Evolutionary conservation across 2,888 invertebrate genomes (phyloP), one percentile per base, ranked within the genome.

Genomic region (Ernsta delagoae): DNA sequence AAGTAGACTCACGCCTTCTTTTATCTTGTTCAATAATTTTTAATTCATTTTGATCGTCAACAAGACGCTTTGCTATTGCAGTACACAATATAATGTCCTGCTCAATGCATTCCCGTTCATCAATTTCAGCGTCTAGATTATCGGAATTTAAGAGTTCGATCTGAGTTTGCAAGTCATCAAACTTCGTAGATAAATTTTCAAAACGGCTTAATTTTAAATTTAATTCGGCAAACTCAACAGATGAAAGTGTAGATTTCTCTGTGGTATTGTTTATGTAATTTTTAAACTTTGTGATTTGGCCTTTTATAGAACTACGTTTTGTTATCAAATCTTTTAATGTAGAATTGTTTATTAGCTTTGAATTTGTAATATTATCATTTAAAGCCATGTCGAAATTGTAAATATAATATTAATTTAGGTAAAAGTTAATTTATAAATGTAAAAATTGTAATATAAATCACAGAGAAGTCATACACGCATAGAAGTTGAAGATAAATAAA

Each of bases 101-200:
- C 16, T 50, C 50, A 50, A 50, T 50, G 50, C 12, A 7, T 3
- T 50, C 50, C 8, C 50, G 12, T 7, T 50, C 50, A 50, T 50
- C 50, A 50, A 50, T 6, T 50, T 50, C 50, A 6, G 16, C 1
- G 16, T 50, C 50, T 50, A 50, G 0, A 3, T 53, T 53, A 4
- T 53, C 50, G 1, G 50, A 53, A 53, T 53, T 53, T 53, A 53
- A 53, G 1, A 53, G 16, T 4, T 53, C 50, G 3, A 53, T 53
- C 9, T 53, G 50, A 53, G 50, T 53, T 24, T 53, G 50, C 50
- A 53, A 50, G 16, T 50, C 50, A 50, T 50, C 50, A 16, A 50
- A 50, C 8, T 50, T 50, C 8, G 50, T 50, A 2, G 50, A 50
- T 16, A 50, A 16, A 16, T 8, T 3, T 0, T 50, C 50, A 7